These are phyloP conservation scores for Caracal caracal DNA, from an alignment of 2,113 vertebrate species.

Conservation along the genomic window DNA sequence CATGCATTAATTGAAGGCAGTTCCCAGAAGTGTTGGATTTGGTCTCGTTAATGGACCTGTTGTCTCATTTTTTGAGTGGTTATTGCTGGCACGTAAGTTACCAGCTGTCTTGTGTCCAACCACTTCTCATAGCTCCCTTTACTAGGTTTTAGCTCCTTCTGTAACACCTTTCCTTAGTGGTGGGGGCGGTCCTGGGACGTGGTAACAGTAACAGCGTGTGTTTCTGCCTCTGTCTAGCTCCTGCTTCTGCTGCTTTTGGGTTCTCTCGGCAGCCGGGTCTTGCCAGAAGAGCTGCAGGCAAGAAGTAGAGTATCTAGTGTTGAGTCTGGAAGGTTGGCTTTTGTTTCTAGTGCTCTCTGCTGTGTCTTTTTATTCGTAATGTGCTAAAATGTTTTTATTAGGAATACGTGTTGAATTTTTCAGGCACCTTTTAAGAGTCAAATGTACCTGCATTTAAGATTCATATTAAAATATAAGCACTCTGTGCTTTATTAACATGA, in stretches of 20 bases:
- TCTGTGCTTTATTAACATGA: not conserved
- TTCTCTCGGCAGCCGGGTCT: not conserved
- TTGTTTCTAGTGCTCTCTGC: not conserved
- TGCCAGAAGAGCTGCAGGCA: not conserved
- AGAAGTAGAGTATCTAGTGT: accelerated
- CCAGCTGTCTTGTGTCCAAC: not conserved
- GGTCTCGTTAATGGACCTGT: not conserved
- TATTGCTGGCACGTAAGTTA: accelerated
- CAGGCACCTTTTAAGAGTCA: not conserved
- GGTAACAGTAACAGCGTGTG: accelerated
- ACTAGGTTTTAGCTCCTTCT: accelerated
- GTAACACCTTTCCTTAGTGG: too few relatives aligned
- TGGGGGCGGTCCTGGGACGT: accelerated
- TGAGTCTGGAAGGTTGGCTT: accelerated
- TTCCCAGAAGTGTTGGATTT: accelerated
- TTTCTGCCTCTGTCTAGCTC: too few relatives aligned
- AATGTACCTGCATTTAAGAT: not conserved
- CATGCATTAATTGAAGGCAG: accelerated
- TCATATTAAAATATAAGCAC: not conserved
- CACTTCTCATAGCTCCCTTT: accelerated
- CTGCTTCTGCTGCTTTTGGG: not conserved
- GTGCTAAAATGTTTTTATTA: not conserved
- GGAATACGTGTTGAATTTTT: not conserved
- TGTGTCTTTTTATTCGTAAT: not conserved
- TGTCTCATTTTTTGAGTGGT: not conserved